Evolutionary conservation across 2,113 vertebrate genomes (phyloP).

Genomic region (Campylomormyrus tamandua): DNA sequence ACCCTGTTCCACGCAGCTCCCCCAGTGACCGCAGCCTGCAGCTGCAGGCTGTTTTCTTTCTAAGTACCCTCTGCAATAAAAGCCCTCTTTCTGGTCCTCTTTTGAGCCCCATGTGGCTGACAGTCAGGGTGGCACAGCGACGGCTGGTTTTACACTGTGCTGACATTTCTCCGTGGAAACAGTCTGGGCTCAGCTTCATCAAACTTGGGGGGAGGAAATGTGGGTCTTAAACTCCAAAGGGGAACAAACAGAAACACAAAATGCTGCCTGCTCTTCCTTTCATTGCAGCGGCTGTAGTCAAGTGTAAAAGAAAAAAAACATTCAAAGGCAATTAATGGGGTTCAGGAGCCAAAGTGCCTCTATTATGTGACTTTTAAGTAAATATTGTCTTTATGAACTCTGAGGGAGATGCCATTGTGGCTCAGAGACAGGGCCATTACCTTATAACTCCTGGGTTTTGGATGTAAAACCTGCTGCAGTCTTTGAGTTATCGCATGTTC

Average conservation of each 20-base stretch:
- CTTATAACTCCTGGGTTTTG: background rate
- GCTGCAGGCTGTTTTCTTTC: background rate
- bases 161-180: background rate
- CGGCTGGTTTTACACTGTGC: too few relatives aligned
- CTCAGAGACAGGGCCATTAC: background rate
- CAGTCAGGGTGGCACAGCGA: background rate
- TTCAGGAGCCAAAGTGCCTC: background rate
- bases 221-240: background rate
- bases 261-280: background rate
- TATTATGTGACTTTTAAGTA: constrained; percentile 4
- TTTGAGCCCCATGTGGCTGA: background rate
- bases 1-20: background rate
- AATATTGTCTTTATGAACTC: constrained; percentile 7
- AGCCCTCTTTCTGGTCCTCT: background rate
- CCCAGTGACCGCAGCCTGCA: background rate
- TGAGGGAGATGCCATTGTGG: background rate
- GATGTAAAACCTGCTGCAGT: background rate
- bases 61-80: background rate
- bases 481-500: background rate
- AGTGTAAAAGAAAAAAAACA: background rate
- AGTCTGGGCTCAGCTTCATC: background rate
- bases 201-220: background rate
- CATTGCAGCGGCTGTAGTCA: background rate
- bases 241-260: background rate
- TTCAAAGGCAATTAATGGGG: background rate